These are phyloP conservation scores for Eupithecia subumbrata DNA, from an alignment of 2,888 invertebrate genomes.

Conservation along the genomic window DNA sequence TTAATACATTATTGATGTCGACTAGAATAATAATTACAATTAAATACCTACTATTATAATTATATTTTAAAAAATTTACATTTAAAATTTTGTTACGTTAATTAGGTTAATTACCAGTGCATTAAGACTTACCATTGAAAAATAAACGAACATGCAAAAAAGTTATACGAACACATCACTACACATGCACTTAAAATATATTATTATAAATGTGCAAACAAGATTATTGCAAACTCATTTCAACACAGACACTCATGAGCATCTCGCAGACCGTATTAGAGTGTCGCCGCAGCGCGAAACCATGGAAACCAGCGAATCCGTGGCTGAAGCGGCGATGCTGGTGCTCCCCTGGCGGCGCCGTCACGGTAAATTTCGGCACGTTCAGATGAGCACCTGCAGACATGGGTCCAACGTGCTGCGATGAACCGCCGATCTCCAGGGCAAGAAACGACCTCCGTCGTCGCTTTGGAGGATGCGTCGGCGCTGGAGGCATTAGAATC, in stretches of 20 bases:
- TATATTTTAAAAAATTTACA: neutral
- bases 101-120: conserved; percentile 7
- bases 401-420: conserved; percentile 66
- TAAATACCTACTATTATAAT: neutral
- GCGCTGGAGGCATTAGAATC: conserved; percentile 61
- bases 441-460: conserved; percentile 86
- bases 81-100: neutral
- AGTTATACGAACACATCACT: conserved; percentile 31
- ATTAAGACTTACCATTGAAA: conserved; percentile 19
- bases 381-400: conserved; percentile 80
- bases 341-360: conserved; percentile 82
- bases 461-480: conserved; percentile 60
- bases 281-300: conserved; percentile 88
- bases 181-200: conserved; percentile 41
- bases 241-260: conserved; percentile 62
- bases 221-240: conserved; percentile 53
- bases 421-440: conserved; percentile 73
- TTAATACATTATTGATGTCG: neutral
- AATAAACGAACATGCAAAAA: conserved; percentile 37
- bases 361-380: conserved; percentile 82
- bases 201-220: conserved; percentile 38
- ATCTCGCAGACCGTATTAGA: conserved; percentile 86
- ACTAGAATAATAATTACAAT: neutral
- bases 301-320: conserved; percentile 82
- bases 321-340: conserved; percentile 82